These are phyloP conservation scores for Agrypnus murinus DNA, from an alignment of 2,888 invertebrate genomes.

Conservation along the genomic window DNA sequence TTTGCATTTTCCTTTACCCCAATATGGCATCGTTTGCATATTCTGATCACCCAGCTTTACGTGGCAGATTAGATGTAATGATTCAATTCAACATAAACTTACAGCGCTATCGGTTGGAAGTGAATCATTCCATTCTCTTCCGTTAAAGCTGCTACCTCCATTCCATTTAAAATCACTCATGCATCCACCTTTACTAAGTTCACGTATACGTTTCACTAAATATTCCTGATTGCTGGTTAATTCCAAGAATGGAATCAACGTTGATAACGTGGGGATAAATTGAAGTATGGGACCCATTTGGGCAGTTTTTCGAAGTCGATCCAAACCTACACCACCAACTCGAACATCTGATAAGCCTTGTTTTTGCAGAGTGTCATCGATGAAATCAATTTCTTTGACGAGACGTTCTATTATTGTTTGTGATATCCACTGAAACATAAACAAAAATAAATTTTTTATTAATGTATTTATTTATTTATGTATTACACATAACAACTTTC, in stretches of 20 bases:
- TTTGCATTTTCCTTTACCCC: too few species aligned
- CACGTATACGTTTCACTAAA: slow-evolving; percentile 84
- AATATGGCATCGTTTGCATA: too few species aligned
- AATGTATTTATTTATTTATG: too few species aligned
- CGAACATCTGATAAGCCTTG: slow-evolving; percentile 81
- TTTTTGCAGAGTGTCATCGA: slow-evolving; percentile 81
- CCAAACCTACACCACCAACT: slow-evolving; percentile 81
- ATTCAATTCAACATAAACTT: slow-evolving; percentile 57
- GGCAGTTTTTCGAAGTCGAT: slow-evolving; percentile 83
- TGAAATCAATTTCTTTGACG: slow-evolving; percentile 81
- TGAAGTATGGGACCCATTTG: slow-evolving; percentile 73
- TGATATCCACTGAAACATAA: slow-evolving; percentile 84
- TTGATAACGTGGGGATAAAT: slow-evolving; percentile 75
- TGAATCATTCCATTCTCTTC: slow-evolving; percentile 86
- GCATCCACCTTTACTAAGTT: slow-evolving; percentile 88
- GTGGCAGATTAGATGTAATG: too few species aligned
- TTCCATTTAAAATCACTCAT: slow-evolving; percentile 94
- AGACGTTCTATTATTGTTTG: slow-evolving; percentile 87
- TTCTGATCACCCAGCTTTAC: too few species aligned
- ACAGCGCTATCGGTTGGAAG: slow-evolving; percentile 92
- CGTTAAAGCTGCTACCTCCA: slow-evolving; percentile 82
- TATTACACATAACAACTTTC: too few species aligned
- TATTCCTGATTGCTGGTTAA: slow-evolving; percentile 90
- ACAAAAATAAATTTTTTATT: too few species aligned
- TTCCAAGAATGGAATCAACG: slow-evolving; percentile 87